Evolutionary conservation across 2,113 vertebrate genomes (phyloP).

Genomic region (Eretmochelys imbricata): DNA sequence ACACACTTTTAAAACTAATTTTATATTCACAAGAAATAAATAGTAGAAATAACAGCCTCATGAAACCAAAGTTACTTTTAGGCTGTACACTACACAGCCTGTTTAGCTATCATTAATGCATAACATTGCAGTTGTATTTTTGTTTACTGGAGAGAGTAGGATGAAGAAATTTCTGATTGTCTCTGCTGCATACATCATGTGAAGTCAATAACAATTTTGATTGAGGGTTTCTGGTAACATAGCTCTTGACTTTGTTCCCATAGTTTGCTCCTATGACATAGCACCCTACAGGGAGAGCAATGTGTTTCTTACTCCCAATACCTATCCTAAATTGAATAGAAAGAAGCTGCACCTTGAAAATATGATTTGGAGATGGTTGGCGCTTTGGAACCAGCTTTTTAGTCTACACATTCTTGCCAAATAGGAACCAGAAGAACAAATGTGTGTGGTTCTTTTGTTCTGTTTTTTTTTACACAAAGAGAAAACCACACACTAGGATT

Average conservation of each 20-base stretch:
- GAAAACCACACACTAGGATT: not conserved
- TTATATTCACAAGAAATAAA: not conserved
- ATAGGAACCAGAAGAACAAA: not conserved
- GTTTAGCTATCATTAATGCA: not conserved
- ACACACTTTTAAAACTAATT: not conserved
- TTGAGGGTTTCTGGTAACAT: not conserved
- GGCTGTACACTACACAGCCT: not conserved
- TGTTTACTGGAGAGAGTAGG: not conserved
- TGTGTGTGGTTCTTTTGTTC: not conserved
- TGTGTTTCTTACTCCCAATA: not conserved
- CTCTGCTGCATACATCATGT: not conserved
- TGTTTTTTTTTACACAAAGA: no score
- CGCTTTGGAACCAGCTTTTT: not conserved
- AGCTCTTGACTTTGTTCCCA: not conserved
- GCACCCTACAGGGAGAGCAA: not conserved
- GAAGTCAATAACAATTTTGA: not conserved
- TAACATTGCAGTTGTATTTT: not conserved
- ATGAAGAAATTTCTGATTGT: not conserved
- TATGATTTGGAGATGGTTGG: not conserved
- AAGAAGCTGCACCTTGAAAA: not conserved
- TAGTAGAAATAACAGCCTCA: not conserved
- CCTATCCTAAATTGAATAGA: not conserved
- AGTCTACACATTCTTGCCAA: not conserved
- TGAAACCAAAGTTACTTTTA: not conserved
- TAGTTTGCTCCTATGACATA: not conserved